These are phyloP conservation scores for Drosophila pullipes DNA, from an alignment of 2,888 invertebrate species.

Conservation along the genomic window DNA sequence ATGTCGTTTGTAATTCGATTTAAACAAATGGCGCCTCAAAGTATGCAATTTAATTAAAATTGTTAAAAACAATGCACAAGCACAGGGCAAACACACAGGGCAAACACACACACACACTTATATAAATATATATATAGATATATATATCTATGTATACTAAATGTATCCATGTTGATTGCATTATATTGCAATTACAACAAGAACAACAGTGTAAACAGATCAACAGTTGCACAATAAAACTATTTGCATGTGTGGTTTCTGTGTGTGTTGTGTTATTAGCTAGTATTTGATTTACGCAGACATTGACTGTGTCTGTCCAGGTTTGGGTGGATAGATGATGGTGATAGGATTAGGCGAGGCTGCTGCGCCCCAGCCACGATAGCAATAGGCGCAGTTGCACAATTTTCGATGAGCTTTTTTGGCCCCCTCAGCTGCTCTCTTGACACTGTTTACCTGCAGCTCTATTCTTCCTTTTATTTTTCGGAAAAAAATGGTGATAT, in stretches of 20 bases:
- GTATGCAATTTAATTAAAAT: conserved; percentile 74
- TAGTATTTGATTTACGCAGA: conserved; percentile 67
- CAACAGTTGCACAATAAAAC: conserved; percentile 34
- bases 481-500: conserved; percentile 25
- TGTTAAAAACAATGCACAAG: conserved; percentile 18
- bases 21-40: conserved; percentile 64
- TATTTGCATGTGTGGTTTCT: not conserved
- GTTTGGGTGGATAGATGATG: not conserved
- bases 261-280: conserved; percentile 38
- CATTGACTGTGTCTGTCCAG: conserved; percentile 6
- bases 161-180: conserved; percentile 74
- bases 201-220: conserved; percentile 28
- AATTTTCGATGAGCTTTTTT: conserved; percentile 23
- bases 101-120: conserved; percentile 2
- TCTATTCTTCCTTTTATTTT: conserved; percentile 24
- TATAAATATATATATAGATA: conserved; percentile 10
- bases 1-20: conserved; percentile 66
- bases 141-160: conserved; percentile 14
- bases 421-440: not conserved
- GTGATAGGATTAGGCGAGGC: conserved; percentile 23
- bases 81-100: conserved; percentile 2
- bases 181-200: conserved; percentile 46
- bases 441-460: conserved; percentile 49
- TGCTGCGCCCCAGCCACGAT: conserved; percentile 22
- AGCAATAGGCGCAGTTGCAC: conserved; percentile 19